Percentiles rank a stretch among this genome's conserved stretches.
phyloP scores from a whole-genome alignment of 2,113 vertebrate species.

The Istiophorus platypterus region DNA sequence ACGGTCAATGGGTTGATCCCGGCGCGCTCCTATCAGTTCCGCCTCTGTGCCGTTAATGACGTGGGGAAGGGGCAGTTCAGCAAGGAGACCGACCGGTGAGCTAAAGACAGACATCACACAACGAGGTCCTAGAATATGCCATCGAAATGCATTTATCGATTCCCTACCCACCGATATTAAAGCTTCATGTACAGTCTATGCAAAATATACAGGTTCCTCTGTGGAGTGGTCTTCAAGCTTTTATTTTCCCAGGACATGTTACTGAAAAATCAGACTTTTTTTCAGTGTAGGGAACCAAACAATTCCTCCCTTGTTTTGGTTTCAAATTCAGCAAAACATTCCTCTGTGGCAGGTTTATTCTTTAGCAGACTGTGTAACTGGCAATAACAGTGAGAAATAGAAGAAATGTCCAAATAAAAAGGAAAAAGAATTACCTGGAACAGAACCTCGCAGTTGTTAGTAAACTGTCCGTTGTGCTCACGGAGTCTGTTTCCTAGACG shows the following conservation, averaged over 20 bases:
- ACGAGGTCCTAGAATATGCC: neutral
- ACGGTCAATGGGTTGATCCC: slow-evolving; percentile 92
- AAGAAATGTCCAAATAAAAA: slow-evolving; percentile 11
- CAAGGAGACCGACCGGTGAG: slow-evolving; percentile 96
- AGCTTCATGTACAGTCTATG: neutral
- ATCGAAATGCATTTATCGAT: neutral
- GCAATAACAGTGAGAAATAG: neutral
- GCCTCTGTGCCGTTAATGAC: slow-evolving; percentile 94
- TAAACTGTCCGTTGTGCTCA: slow-evolving; percentile 12
- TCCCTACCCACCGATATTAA: neutral
- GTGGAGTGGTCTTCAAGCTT: neutral
- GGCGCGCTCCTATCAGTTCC: slow-evolving; percentile 96
- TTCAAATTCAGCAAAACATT: neutral
- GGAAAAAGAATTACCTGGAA: neutral
- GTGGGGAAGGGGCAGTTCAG: slow-evolving; percentile 97
- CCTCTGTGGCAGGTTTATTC: neutral
- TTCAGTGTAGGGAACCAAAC: too few species aligned
- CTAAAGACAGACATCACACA: neutral
- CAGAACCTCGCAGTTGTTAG: slow-evolving; percentile 4
- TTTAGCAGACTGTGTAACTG: neutral
- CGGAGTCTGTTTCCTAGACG: slow-evolving; percentile 44
- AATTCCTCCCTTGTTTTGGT: neutral
- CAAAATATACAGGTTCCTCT: neutral
- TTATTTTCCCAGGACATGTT: neutral
- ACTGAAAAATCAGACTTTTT: neutral